Base-by-base conservation (phyloP, 2,113 vertebrate genomes). In the Gambusia affinis region DNA sequence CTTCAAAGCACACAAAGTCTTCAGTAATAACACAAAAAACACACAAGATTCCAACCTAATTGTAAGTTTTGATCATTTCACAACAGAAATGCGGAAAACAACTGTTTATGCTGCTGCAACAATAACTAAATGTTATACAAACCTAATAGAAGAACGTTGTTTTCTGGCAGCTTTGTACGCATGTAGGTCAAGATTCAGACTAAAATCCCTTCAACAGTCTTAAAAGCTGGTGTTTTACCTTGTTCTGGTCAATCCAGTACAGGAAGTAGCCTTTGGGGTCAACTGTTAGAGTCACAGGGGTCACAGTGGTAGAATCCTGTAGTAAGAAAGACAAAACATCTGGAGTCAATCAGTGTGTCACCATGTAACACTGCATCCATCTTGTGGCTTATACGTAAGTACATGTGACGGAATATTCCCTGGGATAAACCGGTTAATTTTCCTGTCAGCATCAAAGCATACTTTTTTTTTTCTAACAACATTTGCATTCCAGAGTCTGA, bases 211-310 rank as follows among this genome's bases (percentile, higher is more conserved):
- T 11, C 1, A 6, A 61, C 17, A 28, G 27, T 37, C 15, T 7
- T 7, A 64, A 76, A 29, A 76, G 12, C 1, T 30, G 2, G 11
- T 28, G 44, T 82, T 93, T 95, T 94, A 98, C 97, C 96, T 99
- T 99, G 87, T 96, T 99, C 89, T 98, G 97, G 93, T 99, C 97
- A 4, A 96, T 97, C 97, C 97, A 99, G 73, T 98, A 97, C 73
- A 99, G 95, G 95, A 97, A 99, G 95, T 97, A 97, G 84, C 97
- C 97, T 86, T 97, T 96, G 62, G 97, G 96, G 89, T 99, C 97
- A 69, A 97, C 97, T 85, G 94, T 95, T 33, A 99, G 93, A 78
- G 96, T 96, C 89, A 98, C 95, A 8, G 96, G 96, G 86, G 95
- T 96, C 88, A 97, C 96, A 73, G 95, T 91, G 54, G 96, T 94